Evolutionary conservation across 30 jellyfish, hydroid and myxozoan genomes (phyloP).

Genomic region (Turritopsis dohrnii): DNA sequence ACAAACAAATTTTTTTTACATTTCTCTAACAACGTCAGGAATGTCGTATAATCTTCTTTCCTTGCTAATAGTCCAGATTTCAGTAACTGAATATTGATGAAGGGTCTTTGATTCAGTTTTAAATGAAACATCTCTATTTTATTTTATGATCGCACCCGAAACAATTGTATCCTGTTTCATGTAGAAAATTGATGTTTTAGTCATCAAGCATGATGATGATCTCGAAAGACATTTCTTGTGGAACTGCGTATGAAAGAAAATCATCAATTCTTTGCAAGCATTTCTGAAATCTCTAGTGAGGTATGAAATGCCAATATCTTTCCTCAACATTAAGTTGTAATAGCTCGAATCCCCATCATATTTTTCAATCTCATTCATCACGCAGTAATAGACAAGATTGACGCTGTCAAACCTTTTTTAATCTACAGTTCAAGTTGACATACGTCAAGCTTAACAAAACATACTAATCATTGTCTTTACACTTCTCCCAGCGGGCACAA

Average conservation of each 20-base stretch:
- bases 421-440: neutral
- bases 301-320: neutral
- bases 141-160: neutral
- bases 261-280: neutral
- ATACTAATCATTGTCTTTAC: neutral
- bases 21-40: neutral
- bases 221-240: neutral
- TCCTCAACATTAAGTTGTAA: neutral
- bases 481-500: no score
- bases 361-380: neutral
- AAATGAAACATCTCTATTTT: neutral
- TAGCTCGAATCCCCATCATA: neutral
- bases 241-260: neutral
- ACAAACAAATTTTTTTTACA: neutral
- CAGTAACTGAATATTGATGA: neutral
- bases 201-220: neutral
- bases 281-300: neutral
- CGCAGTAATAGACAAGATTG: neutral
- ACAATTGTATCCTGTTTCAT: neutral
- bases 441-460: neutral
- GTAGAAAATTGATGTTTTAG: neutral
- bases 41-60: neutral
- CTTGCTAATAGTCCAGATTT: neutral
- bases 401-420: neutral
- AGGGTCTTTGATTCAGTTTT: neutral